These are phyloP conservation scores for Sminthurides bifidus DNA, from an alignment of 1,140 invertebrate species.

Conservation along the genomic window DNA sequence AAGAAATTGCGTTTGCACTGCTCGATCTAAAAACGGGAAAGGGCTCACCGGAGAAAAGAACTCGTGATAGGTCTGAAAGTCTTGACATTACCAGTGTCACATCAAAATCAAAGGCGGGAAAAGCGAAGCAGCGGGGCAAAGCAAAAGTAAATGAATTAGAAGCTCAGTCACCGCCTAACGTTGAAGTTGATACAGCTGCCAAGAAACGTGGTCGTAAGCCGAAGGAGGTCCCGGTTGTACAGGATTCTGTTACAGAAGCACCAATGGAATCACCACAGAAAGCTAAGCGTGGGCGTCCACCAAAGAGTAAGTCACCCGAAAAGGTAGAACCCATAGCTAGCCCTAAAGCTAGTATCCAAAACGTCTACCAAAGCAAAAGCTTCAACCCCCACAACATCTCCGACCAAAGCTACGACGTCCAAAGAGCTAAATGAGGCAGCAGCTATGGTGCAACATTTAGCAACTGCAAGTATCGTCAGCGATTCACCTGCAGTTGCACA, in stretches of 20 bases:
- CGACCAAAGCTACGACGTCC: neutral
- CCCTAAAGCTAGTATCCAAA: neutral
- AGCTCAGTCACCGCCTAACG: neutral
- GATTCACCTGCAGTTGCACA: too few species aligned
- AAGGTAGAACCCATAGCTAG: neutral
- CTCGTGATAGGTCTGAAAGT: too few species aligned
- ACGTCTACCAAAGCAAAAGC: neutral
- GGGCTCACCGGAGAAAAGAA: slow-evolving; percentile 4
- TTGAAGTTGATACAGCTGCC: neutral
- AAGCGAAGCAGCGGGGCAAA: too few species aligned
- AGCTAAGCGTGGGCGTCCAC: neutral
- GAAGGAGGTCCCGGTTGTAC: neutral
- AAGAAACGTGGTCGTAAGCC: neutral
- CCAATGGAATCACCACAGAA: neutral
- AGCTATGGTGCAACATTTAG: too few species aligned
- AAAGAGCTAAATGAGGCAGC: neutral
- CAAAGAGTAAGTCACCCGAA: neutral
- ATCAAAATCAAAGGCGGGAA: too few species aligned
- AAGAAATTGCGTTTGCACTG: slow-evolving; percentile 10
- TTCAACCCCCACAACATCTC: neutral
- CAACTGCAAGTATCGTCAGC: too few species aligned
- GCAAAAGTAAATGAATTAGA: too few species aligned
- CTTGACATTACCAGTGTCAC: too few species aligned
- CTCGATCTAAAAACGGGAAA: slow-evolving; percentile 14
- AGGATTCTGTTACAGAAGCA: neutral